Base-by-base conservation (phyloP, 2,888 invertebrate genomes). In the Campaea margaritaria region DNA sequence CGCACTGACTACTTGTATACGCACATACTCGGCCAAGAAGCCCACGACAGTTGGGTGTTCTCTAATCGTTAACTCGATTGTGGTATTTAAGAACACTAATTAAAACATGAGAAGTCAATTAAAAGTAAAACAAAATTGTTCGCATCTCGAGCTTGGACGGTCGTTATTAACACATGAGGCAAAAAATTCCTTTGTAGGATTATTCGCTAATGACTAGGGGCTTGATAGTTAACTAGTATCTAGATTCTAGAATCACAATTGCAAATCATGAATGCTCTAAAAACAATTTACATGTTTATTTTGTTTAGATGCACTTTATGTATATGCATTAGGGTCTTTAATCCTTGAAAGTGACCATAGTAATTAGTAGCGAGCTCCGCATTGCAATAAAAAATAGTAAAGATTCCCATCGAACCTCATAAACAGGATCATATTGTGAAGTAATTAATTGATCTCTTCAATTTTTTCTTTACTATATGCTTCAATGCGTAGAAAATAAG, bases 151-250 rank as follows among this genome's bases (percentile, higher is more conserved):
- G n/a, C 13, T 21, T 8, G 31, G 31, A 31, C 44, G 50, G 50
- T 47, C 36, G 36, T 46, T 15, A 61, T 62, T 65, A 62, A 64
- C 59, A 61, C 53, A 59, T 31, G 44, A 44, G n/a, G 51, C 38
- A 63, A 67, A 67, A 64, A 53, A 53, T 13, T 1, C 46, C n/a
- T 57, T 43, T 41, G 52, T 45, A 44, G 28, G 41, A 56, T 60
- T 54, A 36, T 45, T 39, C 53, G 28, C 44, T 55, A 62, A 57
- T 58, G 53, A 41, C 54, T 51, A 38, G 45, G 48, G 47, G 58
- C 50, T 64, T 56, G 49, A 61, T 61, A 63, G 60, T 59, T 21
- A 65, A 59, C 63, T 47, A 55, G 65, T 53, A 43, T 59, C 54
- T 58, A 58, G 58, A 42, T 52, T 47, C 15, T 38, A 21, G 2